phyloP scores from a whole-genome alignment of 2,113 vertebrate genomes.

The Laterallus jamaicensis region DNA sequence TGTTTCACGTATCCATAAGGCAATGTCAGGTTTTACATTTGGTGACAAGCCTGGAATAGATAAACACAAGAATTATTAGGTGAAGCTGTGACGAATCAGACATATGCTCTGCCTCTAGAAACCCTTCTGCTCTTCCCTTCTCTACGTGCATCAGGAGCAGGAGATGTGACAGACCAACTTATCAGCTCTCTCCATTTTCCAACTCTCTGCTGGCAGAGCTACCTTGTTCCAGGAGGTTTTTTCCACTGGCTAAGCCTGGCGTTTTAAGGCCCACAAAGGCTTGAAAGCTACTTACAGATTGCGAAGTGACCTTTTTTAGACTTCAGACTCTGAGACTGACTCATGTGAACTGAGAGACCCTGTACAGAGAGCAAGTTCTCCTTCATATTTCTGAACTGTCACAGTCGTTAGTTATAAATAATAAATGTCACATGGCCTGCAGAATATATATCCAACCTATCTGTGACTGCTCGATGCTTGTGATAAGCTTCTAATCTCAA shows the following conservation, averaged over 20 bases:
- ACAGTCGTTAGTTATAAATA: neutral
- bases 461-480: neutral
- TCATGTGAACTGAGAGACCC: neutral
- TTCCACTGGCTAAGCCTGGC: neutral
- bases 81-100: neutral
- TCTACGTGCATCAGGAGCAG: neutral
- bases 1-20: neutral
- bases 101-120: neutral
- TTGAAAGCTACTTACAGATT: conserved; percentile 46
- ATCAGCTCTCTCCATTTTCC: neutral
- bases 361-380: neutral
- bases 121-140: neutral
- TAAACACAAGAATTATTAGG: neutral
- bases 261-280: neutral
- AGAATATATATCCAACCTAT: neutral
- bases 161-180: neutral
- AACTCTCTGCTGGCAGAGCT: neutral
- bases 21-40: neutral
- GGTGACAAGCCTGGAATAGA: neutral
- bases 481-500: neutral
- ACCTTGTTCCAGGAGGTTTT: neutral
- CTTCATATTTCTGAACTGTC: neutral
- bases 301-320: conserved; percentile 27
- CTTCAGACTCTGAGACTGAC: neutral
- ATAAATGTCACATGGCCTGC: neutral